These are phyloP conservation scores for Axis porcinus DNA, from an alignment of 2,113 vertebrate genomes.

Conservation along the genomic window DNA sequence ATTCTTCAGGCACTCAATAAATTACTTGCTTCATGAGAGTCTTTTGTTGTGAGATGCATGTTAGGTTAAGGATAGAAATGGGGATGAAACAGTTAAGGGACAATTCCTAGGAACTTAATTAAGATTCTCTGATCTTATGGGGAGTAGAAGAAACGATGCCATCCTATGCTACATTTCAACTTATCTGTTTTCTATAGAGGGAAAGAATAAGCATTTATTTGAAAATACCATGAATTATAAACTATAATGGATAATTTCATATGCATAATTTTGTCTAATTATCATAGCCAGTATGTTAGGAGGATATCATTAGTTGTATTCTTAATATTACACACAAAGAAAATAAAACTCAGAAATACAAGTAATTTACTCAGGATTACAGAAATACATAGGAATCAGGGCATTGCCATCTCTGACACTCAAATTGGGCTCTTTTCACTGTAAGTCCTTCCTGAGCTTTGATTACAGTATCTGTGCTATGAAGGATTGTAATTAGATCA, in stretches of 20 bases:
- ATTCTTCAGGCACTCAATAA: neutral
- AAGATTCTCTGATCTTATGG: neutral
- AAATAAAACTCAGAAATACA: neutral
- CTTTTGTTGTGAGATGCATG: neutral
- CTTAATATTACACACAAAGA: neutral
- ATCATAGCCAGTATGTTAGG: neutral
- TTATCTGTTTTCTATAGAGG: neutral
- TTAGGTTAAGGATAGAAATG: neutral
- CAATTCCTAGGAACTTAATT: neutral
- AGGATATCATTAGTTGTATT: neutral
- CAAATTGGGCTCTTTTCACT: neutral
- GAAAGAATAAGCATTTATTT: neutral
- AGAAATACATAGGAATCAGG: neutral
- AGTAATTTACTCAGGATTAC: neutral
- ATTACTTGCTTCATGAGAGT: neutral
- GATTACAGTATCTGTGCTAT: neutral
- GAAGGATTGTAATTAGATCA: neutral
- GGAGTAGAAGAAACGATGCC: neutral
- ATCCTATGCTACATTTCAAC: neutral
- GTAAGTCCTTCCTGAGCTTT: neutral
- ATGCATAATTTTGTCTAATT: neutral
- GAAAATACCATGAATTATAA: neutral
- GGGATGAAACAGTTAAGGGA: neutral
- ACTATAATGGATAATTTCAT: neutral
- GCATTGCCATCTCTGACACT: neutral